These are phyloP conservation scores for Allolobophora icterica DNA, from an alignment of 2,888 invertebrate species.

Conservation along the genomic window DNA sequence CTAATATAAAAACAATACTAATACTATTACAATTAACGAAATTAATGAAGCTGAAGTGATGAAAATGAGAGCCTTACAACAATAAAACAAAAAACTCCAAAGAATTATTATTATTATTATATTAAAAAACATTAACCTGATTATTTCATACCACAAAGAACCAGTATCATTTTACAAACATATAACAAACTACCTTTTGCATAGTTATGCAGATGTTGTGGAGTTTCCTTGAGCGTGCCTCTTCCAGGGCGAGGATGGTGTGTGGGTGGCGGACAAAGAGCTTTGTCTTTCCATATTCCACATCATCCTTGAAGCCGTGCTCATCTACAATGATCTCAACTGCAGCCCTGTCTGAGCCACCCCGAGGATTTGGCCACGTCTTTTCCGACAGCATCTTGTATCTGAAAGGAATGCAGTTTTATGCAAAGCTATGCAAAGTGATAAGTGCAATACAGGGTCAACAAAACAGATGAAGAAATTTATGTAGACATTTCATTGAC, in stretches of 20 bases:
- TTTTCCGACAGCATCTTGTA: conserved; percentile 95
- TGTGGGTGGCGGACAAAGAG: conserved; percentile 83
- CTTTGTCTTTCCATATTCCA: conserved; percentile 93
- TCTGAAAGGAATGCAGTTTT: conserved; percentile 65
- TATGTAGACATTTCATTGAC: no score
- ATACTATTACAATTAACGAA: background rate
- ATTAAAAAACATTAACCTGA: background rate
- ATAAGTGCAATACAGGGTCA: no score
- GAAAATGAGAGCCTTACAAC: background rate
- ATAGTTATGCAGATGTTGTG: conserved; percentile 89
- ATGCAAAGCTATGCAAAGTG: no score
- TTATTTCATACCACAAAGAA: background rate
- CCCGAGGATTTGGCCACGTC: conserved; percentile 95
- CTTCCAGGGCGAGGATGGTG: conserved; percentile 87
- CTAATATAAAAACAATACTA: background rate
- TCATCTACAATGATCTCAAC: conserved; percentile 77
- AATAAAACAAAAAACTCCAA: background rate
- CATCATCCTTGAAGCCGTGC: conserved; percentile 79
- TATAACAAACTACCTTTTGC: conserved; percentile 77
- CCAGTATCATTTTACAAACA: no score
- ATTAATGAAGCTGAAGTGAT: background rate
- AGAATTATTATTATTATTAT: background rate
- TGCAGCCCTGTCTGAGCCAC: conserved; percentile 80
- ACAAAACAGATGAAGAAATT: no score
- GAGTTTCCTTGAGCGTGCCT: conserved; percentile 82